Base-by-base conservation (phyloP, 2,888 invertebrate species). In the Didymodactylos carnosus region DNA sequence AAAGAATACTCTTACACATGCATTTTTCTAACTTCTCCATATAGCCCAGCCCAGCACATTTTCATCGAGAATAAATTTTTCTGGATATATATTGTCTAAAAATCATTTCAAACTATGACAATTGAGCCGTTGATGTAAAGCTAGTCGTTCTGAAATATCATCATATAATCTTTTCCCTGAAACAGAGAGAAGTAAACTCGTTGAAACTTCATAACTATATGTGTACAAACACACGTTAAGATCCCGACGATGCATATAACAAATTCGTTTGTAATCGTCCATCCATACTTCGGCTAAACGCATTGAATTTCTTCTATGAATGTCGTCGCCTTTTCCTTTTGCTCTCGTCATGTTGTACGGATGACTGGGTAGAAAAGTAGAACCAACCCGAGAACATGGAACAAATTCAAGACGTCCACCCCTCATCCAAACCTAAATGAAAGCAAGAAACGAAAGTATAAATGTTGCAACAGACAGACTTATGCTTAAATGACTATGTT, bases 201-300 rank as follows among this genome's bases (percentile, higher is more conserved):
- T 29, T 39, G 41, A 43, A 19, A 5, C 3, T n/a, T 4, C 4
- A 16, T 5, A 49, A 49, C 11, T 23, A 8, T 49, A 49, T 43
- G 8, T 23, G 4, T 76, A 80, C 72, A 23, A 82, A 76, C 75
- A 81, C 82, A 71, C 78, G 76, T 70, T 82, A 78, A 91, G 84
- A 80, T 91, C 91, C 1, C 88, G 88, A 49, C 93, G 87, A 83
- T 94, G 89, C 80, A 90, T 85, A 81, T 92, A 94, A 85, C 92
- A 95, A 74, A 95, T 86, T 76, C 92, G 87, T 72, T 92, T 91
- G 81, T 93, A 97, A 71, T 91, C 91, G 81, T 97, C 95, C 95
- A 95, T 94, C 95, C 95, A 95, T 10, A 94, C 94, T 73, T 92
- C 89, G 0, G 92, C 94, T 84, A 94, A 87, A 46, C 97, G 88